These are phyloP conservation scores for Venustoraphidia nigricollis DNA, from an alignment of 2,888 invertebrate species.

Conservation along the genomic window DNA sequence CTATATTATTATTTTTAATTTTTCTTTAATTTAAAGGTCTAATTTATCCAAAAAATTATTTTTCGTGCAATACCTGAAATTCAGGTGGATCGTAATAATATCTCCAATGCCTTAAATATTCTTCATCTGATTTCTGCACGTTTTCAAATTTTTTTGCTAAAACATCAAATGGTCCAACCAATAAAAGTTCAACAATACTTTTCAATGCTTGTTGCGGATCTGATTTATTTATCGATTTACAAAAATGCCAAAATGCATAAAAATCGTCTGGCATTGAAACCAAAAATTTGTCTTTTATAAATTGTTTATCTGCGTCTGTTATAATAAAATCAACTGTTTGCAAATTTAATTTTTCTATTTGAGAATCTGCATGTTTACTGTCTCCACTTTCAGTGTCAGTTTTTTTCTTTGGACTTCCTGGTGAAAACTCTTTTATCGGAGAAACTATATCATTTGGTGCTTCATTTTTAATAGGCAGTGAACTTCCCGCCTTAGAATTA, in stretches of 20 bases:
- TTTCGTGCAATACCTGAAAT: conserved; percentile 62
- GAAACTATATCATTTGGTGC: background rate
- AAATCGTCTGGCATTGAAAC: conserved; percentile 85
- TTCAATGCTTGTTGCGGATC: conserved; percentile 47
- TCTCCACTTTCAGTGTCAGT: background rate
- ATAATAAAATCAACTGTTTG: background rate
- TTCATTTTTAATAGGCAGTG: background rate
- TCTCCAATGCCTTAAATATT: conserved; percentile 72
- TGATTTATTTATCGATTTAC: conserved; percentile 36
- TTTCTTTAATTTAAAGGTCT: too few relatives aligned
- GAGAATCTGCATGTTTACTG: background rate
- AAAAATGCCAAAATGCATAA: conserved; percentile 68
- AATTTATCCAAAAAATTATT: too few relatives aligned
- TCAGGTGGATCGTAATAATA: conserved; percentile 92
- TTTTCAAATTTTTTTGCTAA: conserved; percentile 42
- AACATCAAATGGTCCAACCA: conserved; percentile 83
- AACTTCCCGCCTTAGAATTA: background rate
- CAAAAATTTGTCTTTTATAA: conserved; percentile 59
- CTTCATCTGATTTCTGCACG: conserved; percentile 34
- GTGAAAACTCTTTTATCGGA: background rate
- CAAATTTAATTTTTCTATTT: background rate
- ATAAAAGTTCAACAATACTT: conserved; percentile 41
- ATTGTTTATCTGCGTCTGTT: conserved; percentile 30
- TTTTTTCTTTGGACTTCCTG: background rate
- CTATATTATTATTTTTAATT: too few relatives aligned